phyloP scores from a whole-genome alignment of 2,888 invertebrate genomes.

The Brachylomia viminalis region DNA sequence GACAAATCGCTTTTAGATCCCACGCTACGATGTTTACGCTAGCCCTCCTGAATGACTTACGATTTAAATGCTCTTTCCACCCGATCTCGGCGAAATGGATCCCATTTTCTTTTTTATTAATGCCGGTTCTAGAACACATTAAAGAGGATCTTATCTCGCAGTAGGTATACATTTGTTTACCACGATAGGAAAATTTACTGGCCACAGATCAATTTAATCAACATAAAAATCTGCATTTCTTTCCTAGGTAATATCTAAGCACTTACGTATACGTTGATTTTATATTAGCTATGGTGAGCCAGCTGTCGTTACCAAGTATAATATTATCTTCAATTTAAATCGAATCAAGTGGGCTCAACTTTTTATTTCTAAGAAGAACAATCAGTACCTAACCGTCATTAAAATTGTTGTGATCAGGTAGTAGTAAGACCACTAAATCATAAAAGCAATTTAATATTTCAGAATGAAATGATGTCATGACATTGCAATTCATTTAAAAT shows the following conservation, averaged over 20 bases:
- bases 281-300: constrained; percentile 51
- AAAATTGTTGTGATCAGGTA: constrained; percentile 66
- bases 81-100: constrained; percentile 63
- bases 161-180: constrained; percentile 40
- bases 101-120: constrained; percentile 63
- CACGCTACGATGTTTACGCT: constrained; percentile 77
- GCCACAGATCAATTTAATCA: constrained; percentile 48
- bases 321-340: constrained; percentile 64
- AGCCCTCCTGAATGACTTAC: constrained; percentile 76
- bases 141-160: constrained; percentile 45
- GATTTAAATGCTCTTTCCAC: constrained; percentile 74
- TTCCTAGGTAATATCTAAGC: constrained; percentile 58
- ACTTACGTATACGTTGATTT: constrained; percentile 54
- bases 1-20: constrained; percentile 86
- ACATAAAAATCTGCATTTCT: constrained; percentile 55
- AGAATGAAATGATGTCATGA: constrained; percentile 61
- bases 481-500: constrained; percentile 55
- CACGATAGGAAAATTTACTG: constrained; percentile 35
- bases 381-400: constrained; percentile 63
- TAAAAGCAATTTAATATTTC: constrained; percentile 62
- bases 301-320: constrained; percentile 51
- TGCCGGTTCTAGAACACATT: constrained; percentile 48
- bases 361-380: constrained; percentile 67
- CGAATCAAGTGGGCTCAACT: constrained; percentile 55
- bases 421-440: constrained; percentile 63